A percentile compares a stretch with the other conserved stretches of the same genome.
Conservation (phyloP, 2,113 vertebrate species). For the Plestiodon gilberti region DNA sequence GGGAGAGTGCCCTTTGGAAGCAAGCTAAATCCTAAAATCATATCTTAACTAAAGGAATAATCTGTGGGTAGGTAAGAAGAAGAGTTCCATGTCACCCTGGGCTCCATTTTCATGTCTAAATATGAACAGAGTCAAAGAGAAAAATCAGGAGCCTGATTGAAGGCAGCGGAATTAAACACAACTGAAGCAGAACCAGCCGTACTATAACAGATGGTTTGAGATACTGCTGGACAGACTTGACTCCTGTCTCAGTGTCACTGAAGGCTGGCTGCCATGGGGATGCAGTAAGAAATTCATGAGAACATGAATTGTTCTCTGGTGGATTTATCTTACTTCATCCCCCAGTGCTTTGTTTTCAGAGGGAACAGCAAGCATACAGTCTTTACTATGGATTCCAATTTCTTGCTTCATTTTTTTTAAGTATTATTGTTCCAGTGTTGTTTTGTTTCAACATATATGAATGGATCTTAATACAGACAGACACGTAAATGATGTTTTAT, state of each 20-base stretch:
- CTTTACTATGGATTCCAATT: conserved; percentile 21
- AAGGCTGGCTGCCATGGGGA: conserved; percentile 9
- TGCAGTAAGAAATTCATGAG: conserved; percentile 38
- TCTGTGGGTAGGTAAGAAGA: background rate
- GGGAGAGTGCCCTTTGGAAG: background rate
- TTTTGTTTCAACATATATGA: background rate
- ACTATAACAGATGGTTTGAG: conserved; percentile 46
- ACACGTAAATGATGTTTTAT: background rate
- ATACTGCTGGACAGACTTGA: conserved; percentile 60
- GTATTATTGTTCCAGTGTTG: background rate
- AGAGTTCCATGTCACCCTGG: conserved; percentile 39
- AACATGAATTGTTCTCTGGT: conserved; percentile 10
- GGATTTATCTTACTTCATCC: conserved; percentile 26
- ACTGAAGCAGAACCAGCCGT: conserved; percentile 55
- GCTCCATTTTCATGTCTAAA: conserved; percentile 41
- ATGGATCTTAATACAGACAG: background rate
- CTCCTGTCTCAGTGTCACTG: conserved; percentile 44
- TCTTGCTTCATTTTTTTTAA: background rate
- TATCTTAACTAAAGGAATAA: background rate
- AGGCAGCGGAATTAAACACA: conserved; percentile 57
- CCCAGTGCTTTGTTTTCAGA: conserved; percentile 16
- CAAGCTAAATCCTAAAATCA: background rate
- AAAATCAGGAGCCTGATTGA: conserved; percentile 58
- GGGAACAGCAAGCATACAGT: conserved; percentile 18
- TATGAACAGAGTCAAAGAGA: conserved; percentile 34